A percentile compares a stretch with the other conserved stretches of the same genome.
These are phyloP conservation scores for Symphodus melops DNA, from an alignment of 2,113 vertebrate species.

Conservation along the genomic window DNA sequence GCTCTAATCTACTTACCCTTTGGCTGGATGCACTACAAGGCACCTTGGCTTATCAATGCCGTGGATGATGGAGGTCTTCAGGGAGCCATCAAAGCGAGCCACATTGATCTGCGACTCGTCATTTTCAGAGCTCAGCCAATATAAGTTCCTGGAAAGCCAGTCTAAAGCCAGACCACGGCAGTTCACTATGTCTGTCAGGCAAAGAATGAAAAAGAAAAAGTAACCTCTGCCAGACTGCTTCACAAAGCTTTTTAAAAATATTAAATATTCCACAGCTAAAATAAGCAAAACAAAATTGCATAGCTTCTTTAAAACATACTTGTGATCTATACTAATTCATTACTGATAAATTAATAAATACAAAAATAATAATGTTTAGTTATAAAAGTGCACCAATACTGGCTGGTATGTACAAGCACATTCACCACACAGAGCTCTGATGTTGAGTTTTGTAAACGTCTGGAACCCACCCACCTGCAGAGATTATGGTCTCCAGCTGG, in stretches of 20 bases:
- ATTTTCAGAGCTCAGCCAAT: constrained; percentile 98
- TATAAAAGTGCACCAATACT: background rate
- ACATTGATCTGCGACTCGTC: constrained; percentile 99
- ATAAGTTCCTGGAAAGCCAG: constrained; percentile 98
- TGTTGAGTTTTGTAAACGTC: background rate
- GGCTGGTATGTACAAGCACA: background rate
- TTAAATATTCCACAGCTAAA: background rate
- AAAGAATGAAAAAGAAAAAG: background rate
- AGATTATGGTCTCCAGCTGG: constrained; percentile 94
- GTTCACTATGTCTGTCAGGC: constrained; percentile 90
- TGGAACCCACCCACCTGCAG: constrained; percentile 86
- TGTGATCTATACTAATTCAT: background rate
- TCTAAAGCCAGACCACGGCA: constrained; percentile 95
- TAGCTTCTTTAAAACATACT: background rate
- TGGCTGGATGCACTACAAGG: constrained; percentile 93
- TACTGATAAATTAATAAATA: background rate
- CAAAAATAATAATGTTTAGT: background rate
- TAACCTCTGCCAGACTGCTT: background rate
- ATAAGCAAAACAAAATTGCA: background rate
- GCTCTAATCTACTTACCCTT: constrained; percentile 90
- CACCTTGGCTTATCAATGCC: constrained; percentile 98
- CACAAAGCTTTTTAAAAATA: background rate
- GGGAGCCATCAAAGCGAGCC: constrained; percentile 95
- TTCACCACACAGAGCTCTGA: background rate
- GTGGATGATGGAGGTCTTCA: constrained; percentile 98